Conservation (phyloP, 2,797 vertebrate species). For the Hypotaenidia philippensis region DNA sequence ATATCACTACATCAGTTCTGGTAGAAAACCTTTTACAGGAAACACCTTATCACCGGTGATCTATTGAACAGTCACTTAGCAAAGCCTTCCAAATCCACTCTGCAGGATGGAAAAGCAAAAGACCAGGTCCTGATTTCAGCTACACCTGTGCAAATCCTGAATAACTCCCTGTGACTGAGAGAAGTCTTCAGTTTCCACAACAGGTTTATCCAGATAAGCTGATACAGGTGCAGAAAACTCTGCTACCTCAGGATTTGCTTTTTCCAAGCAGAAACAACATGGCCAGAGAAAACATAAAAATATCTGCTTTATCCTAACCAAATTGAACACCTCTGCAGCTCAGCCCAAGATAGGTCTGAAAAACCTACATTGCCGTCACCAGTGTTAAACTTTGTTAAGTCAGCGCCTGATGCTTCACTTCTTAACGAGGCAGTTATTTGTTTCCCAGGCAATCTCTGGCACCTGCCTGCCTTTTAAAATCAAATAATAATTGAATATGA, state of each 20-base stretch:
- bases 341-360: not conserved
- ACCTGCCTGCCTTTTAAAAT: constrained; percentile 79
- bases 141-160: constrained; percentile 35
- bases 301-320: not conserved
- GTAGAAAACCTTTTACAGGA: constrained; percentile 31
- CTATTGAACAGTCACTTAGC: constrained; percentile 20
- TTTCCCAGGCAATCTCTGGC: constrained; percentile 72
- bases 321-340: not conserved
- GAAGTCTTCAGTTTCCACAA: not conserved
- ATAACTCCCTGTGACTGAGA: not conserved
- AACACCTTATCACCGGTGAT: constrained; percentile 24
- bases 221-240: constrained; percentile 30
- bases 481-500: constrained; percentile 81
- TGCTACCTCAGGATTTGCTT: not conserved
- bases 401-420: constrained; percentile 24
- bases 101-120: constrained; percentile 3
- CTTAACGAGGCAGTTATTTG: constrained; percentile 77
- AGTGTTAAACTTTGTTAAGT: constrained; percentile 68
- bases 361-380: not conserved
- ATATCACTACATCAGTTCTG: not conserved
- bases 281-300: not conserved
- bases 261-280: not conserved
- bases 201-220: constrained; percentile 46
- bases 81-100: constrained; percentile 40
- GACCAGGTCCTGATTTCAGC: constrained; percentile 4